Evolutionary conservation across 2,797 vertebrate genomes (phyloP).

Genomic region (Sebastiscus albofasciatus): DNA sequence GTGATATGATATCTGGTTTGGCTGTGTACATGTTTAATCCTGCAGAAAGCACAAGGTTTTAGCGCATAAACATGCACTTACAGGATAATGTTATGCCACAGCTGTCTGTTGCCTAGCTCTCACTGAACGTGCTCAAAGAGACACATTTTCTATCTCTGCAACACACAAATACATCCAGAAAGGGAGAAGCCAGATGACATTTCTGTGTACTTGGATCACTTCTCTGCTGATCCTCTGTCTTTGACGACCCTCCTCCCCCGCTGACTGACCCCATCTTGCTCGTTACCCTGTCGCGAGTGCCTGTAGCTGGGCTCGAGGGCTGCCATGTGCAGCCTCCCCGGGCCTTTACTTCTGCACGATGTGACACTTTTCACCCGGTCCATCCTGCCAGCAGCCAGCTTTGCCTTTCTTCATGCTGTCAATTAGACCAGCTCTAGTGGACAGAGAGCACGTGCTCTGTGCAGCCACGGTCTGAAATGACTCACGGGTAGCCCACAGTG

Average conservation of each 20-base stretch:
- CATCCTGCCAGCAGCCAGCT: conserved; percentile 35
- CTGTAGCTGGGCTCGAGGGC: conserved; percentile 22
- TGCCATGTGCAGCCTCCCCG: conserved; percentile 28
- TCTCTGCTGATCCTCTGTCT: conserved; percentile 28
- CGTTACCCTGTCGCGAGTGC: conserved; percentile 2
- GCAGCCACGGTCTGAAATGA: conserved; percentile 28
- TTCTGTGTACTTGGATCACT: conserved; percentile 24
- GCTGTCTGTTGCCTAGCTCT: conserved; percentile 24
- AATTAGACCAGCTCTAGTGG: conserved; percentile 24
- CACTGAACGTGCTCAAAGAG: conserved; percentile 5
- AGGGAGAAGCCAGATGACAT: conserved; percentile 26
- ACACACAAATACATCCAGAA: background rate
- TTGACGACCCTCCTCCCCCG: background rate
- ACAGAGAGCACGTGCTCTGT: conserved; percentile 23
- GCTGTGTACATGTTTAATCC: conserved; percentile 44
- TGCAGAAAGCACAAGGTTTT: conserved; percentile 35
- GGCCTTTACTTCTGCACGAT: conserved; percentile 22
- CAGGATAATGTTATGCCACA: conserved; percentile 42
- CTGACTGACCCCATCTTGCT: conserved; percentile 42
- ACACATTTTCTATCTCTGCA: background rate
- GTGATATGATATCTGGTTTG: conserved; percentile 29
- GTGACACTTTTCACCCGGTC: conserved; percentile 39
- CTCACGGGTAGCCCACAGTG: conserved; percentile 29
- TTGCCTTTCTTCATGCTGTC: conserved; percentile 51
- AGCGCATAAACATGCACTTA: conserved; percentile 41